These are phyloP conservation scores for Polymixis lichenea DNA, from an alignment of 2,888 invertebrate genomes.

Conservation along the genomic window DNA sequence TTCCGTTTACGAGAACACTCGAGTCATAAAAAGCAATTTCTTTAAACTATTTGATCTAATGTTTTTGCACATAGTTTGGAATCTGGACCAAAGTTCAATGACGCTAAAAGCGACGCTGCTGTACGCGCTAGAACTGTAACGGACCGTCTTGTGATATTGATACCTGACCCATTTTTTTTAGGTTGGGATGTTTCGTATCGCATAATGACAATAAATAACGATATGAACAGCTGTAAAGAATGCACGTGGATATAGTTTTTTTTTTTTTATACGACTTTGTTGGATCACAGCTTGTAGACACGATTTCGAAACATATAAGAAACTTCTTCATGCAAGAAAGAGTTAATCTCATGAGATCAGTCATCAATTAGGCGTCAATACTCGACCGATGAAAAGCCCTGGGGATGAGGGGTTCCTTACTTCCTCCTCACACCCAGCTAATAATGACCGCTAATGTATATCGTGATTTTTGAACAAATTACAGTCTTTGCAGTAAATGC, in stretches of 20 bases:
- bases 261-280: not conserved
- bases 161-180: constrained; percentile 8
- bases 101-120: not conserved
- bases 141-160: not conserved
- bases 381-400: not conserved
- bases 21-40: constrained; percentile 11
- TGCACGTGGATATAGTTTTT: not conserved
- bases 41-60: not conserved
- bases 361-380: not conserved
- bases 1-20: constrained; percentile 33
- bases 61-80: not conserved
- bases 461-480: not conserved
- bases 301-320: not conserved
- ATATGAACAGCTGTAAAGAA: not conserved
- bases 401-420: not conserved
- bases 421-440: constrained; percentile 1
- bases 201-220: constrained; percentile 16
- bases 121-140: not conserved
- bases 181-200: not conserved
- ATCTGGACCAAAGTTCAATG: constrained; percentile 16
- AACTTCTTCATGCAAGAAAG: constrained; percentile 7
- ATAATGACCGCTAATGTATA: not conserved
- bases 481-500: constrained; percentile 10
- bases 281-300: not conserved
- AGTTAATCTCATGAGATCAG: constrained; percentile 3